These are phyloP conservation scores for Oscheius sp. DNA, from an alignment of 2,888 invertebrate species.

Conservation along the genomic window DNA sequence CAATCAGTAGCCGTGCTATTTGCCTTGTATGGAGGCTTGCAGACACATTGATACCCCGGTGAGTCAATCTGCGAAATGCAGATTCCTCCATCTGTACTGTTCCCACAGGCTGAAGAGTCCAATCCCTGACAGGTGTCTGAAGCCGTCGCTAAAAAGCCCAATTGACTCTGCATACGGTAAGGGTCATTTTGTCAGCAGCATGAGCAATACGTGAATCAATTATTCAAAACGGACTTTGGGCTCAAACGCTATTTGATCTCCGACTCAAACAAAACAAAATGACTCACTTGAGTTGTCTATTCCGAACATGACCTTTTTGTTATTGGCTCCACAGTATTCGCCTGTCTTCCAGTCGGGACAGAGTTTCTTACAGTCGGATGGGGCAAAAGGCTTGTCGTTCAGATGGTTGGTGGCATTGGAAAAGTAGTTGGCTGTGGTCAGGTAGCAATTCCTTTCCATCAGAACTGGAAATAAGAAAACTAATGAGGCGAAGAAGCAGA, in stretches of 20 bases:
- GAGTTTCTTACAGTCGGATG: neutral
- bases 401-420: neutral
- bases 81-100: neutral
- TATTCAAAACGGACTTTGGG: neutral
- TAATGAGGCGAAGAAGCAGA: too few species aligned
- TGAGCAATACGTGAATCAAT: neutral
- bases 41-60: neutral
- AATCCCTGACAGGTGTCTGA: neutral
- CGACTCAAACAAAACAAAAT: neutral
- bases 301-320: neutral
- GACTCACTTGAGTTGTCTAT: slow-evolving; percentile 1
- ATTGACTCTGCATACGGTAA: neutral
- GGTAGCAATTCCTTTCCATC: slow-evolving; percentile 10
- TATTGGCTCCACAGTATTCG: neutral
- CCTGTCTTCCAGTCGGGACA: slow-evolving; percentile 5
- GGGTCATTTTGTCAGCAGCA: neutral
- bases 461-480: neutral
- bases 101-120: neutral
- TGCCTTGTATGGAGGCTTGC: neutral
- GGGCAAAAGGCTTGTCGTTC: neutral
- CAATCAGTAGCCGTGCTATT: neutral
- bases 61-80: neutral
- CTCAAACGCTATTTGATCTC: neutral
- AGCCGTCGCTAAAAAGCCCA: neutral
- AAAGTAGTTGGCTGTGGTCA: slow-evolving; percentile 5